Percentiles rank a stretch among this genome's conserved stretches.
Conservation (phyloP, 2,888 invertebrate species). For the Gastrophysa polygoni region DNA sequence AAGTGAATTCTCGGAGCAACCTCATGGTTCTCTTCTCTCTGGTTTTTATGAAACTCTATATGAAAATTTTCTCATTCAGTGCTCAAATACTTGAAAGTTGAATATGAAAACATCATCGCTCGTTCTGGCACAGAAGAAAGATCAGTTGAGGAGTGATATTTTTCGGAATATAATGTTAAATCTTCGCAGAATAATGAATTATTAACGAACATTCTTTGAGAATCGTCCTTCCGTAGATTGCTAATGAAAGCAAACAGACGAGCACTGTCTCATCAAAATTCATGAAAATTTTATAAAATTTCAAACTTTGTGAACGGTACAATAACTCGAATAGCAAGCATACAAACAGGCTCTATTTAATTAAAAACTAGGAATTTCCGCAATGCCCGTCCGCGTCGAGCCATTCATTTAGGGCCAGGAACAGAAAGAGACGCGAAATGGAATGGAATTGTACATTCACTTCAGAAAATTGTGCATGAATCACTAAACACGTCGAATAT, state of each 20-base stretch:
- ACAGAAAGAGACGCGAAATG: not conserved
- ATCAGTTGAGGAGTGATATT: too few species aligned
- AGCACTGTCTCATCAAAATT: conserved; percentile 2
- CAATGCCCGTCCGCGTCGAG: not conserved
- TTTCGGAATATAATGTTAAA: too few species aligned
- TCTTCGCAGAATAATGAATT: too few species aligned
- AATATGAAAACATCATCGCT: too few species aligned
- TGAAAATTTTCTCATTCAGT: too few species aligned
- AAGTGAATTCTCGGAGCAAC: too few species aligned
- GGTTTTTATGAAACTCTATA: too few species aligned
- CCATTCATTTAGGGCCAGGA: not conserved
- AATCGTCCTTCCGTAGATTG: not conserved
- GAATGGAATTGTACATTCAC: not conserved
- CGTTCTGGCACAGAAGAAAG: too few species aligned
- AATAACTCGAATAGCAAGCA: not conserved
- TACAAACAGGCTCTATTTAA: conserved; percentile 10
- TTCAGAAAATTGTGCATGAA: not conserved
- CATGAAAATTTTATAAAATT: conserved; percentile 14
- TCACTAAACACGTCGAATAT: too few species aligned
- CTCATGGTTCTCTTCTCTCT: too few species aligned
- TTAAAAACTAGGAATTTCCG: conserved; percentile 18
- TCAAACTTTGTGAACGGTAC: conserved; percentile 13
- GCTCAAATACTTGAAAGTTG: too few species aligned
- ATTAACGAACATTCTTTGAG: too few species aligned
- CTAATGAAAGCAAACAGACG: conserved; percentile 4